These are phyloP conservation scores for Mantis religiosa DNA, from an alignment of 2,888 invertebrate species.

Conservation along the genomic window DNA sequence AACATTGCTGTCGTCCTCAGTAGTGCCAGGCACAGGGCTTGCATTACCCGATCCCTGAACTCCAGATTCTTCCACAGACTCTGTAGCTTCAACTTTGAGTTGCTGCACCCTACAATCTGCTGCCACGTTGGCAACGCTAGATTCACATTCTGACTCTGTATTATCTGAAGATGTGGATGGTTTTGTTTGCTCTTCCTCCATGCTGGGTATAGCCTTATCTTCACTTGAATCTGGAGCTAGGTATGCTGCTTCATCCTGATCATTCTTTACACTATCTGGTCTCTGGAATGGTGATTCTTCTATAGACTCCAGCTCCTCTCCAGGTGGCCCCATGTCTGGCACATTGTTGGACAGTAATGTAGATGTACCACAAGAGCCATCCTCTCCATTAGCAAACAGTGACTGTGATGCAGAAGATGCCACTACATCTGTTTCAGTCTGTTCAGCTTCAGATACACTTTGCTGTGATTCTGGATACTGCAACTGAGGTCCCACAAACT, in stretches of 20 bases:
- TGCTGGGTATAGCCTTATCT: neutral
- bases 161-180: neutral
- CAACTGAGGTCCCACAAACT: slow-evolving; percentile 13
- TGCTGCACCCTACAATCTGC: neutral
- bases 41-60: neutral
- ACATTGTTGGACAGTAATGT: slow-evolving; percentile 18
- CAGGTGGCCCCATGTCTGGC: slow-evolving; percentile 29
- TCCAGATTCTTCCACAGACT: slow-evolving; percentile 5
- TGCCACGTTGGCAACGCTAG: neutral
- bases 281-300: neutral
- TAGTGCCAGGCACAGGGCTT: neutral
- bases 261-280: neutral
- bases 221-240: slow-evolving; percentile 23
- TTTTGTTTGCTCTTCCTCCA: neutral
- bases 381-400: neutral
- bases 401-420: neutral
- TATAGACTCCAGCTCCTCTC: slow-evolving; percentile 15
- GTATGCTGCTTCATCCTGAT: slow-evolving; percentile 14
- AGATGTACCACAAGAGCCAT: slow-evolving; percentile 10
- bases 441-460: neutral
- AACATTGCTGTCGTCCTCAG: slow-evolving; percentile 10
- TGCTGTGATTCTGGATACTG: neutral
- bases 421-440: neutral
- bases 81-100: slow-evolving; percentile 1
- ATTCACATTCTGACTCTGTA: neutral